Evolutionary conservation across 2,888 invertebrate genomes (phyloP).

Genomic region (Muschampia plurimacula): DNA sequence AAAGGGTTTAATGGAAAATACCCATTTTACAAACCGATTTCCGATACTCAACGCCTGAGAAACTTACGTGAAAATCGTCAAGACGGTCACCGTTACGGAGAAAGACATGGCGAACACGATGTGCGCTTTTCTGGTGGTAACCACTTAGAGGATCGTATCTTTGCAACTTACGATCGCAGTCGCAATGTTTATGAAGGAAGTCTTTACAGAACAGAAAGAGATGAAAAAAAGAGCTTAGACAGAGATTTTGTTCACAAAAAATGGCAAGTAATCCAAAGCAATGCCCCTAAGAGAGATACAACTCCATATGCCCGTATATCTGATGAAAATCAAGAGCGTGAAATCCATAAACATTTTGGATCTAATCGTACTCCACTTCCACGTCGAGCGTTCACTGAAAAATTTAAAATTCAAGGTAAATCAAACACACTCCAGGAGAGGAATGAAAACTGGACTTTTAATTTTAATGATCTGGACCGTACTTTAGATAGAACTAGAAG

Average conservation of each 20-base stretch:
- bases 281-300: not conserved
- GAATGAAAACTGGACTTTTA: not conserved
- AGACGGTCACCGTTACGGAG: not conserved
- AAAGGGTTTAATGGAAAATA: conserved; percentile 24
- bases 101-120: conserved; percentile 13
- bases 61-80: not conserved
- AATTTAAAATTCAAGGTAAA: not conserved
- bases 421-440: not conserved
- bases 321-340: not conserved
- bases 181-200: not conserved
- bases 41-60: not conserved
- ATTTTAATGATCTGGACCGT: not conserved
- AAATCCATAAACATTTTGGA: not conserved
- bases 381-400: not conserved
- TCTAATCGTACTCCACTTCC: not conserved
- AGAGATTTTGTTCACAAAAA: not conserved
- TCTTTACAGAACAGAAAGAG: not conserved
- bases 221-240: conserved; percentile 5
- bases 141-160: not conserved
- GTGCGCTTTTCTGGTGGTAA: conserved; percentile 2
- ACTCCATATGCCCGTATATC: not conserved
- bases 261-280: not conserved
- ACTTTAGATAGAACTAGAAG: not conserved
- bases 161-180: not conserved
- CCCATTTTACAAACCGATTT: not conserved